These are phyloP conservation scores for Leptobrachium ailaonicum DNA, from an alignment of 2,113 vertebrate species.

Conservation along the genomic window DNA sequence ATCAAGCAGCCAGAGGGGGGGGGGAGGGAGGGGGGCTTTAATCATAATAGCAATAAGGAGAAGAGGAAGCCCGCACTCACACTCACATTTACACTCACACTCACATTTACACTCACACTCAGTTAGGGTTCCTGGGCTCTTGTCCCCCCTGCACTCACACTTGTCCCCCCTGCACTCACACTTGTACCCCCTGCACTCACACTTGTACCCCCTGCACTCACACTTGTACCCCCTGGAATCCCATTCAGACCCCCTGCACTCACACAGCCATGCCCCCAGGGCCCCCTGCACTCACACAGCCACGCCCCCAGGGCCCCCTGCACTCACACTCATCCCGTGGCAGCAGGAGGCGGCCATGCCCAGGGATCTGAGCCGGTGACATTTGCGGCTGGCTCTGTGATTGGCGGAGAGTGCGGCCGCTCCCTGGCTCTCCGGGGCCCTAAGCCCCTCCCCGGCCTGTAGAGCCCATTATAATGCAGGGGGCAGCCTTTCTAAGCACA, in stretches of 20 bases:
- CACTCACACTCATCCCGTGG: not conserved
- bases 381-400: constrained; percentile 86
- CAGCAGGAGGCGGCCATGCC: constrained; percentile 53
- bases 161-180: too few relatives aligned
- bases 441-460: constrained; percentile 96
- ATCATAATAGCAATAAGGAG: too few relatives aligned
- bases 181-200: not conserved
- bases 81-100: too few relatives aligned
- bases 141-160: too few relatives aligned
- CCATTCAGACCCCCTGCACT: not conserved
- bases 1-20: too few relatives aligned
- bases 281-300: not conserved
- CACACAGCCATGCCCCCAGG: not conserved
- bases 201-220: not conserved
- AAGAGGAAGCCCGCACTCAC: not conserved
- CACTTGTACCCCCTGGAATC: not conserved
- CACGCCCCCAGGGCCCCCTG: not conserved
- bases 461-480: constrained; percentile 98
- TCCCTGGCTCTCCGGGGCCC: constrained; percentile 80
- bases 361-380: constrained; percentile 68
- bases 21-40: too few relatives aligned
- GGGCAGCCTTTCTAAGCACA: constrained; percentile 97
- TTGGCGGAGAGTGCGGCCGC: constrained; percentile 88
- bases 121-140: not conserved
- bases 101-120: not conserved